phyloP scores from a whole-genome alignment of 2,113 vertebrate genomes.

The Aythya baeri region DNA sequence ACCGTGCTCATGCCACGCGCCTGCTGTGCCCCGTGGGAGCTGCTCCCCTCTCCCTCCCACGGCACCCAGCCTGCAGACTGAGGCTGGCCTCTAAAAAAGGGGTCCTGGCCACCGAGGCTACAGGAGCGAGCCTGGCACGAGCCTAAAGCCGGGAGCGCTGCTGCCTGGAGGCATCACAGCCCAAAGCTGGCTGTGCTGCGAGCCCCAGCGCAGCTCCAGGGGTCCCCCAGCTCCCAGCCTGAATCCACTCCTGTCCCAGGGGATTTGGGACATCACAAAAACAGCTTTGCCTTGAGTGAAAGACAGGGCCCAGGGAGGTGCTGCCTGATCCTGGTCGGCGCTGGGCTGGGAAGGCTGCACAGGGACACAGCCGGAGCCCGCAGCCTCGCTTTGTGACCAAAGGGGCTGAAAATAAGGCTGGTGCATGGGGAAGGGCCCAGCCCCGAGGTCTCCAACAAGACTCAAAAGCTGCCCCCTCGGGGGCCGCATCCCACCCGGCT shows the following conservation, averaged over 20 bases:
- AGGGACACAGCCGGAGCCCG: neutral
- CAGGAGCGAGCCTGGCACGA: neutral
- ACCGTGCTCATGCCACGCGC: fast-evolving
- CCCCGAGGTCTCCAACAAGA: neutral
- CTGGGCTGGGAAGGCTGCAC: neutral
- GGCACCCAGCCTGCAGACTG: neutral
- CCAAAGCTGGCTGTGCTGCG: neutral
- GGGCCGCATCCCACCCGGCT: neutral
- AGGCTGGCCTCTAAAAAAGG: fast-evolving
- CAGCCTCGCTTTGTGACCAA: neutral
- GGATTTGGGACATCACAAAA: neutral
- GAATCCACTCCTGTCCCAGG: neutral
- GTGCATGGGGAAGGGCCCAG: neutral
- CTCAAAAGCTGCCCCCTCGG: neutral
- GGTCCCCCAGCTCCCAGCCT: neutral
- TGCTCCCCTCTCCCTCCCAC: neutral
- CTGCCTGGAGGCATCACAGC: neutral
- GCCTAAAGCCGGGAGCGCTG: neutral
- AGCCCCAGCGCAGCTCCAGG: neutral
- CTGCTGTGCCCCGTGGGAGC: neutral
- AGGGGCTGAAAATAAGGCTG: neutral
- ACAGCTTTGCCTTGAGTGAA: neutral
- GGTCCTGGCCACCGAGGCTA: neutral
- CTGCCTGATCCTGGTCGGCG: neutral
- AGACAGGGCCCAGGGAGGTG: neutral